Conservation (phyloP, 2,888 invertebrate genomes). For the Coelogynopora nodosa region DNA sequence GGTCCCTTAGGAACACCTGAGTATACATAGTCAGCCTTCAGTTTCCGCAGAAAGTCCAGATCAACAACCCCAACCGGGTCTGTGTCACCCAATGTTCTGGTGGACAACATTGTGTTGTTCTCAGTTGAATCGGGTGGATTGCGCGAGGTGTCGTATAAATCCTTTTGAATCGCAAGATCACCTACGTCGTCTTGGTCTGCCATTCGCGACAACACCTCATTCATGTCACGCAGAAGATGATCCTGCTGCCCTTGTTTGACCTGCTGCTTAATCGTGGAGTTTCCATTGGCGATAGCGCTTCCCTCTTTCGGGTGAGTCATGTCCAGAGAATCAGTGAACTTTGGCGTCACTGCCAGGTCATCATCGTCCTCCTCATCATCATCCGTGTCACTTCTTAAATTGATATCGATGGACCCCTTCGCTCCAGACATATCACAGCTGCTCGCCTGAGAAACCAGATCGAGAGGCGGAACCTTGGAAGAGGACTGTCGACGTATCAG, state of each 20-base stretch:
- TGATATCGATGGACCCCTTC: constrained; percentile 37
- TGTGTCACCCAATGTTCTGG: not conserved
- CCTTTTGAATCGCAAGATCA: not conserved
- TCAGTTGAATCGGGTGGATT: not conserved
- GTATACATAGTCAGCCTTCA: not conserved
- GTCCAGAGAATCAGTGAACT: constrained; percentile 4
- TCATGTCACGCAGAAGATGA: not conserved
- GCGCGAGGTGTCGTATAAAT: not conserved
- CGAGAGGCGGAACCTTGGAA: constrained; percentile 27
- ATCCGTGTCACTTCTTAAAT: constrained; percentile 12
- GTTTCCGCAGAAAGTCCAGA: not conserved
- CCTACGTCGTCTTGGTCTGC: not conserved
- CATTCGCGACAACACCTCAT: not conserved
- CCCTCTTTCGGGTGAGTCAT: not conserved
- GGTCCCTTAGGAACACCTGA: not conserved
- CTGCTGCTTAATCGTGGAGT: not conserved
- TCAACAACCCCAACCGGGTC: not conserved
- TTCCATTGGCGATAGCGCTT: not conserved
- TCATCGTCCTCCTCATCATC: constrained; percentile 9
- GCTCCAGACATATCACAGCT: constrained; percentile 33
- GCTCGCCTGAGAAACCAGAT: constrained; percentile 31
- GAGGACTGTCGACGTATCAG: not conserved
- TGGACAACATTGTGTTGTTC: not conserved
- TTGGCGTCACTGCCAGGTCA: not conserved
- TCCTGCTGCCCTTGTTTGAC: not conserved